A percentile compares a stretch with the other conserved stretches of the same genome.
Evolutionary conservation across 2,888 invertebrate species (phyloP).

Genomic region (Automeris io): DNA sequence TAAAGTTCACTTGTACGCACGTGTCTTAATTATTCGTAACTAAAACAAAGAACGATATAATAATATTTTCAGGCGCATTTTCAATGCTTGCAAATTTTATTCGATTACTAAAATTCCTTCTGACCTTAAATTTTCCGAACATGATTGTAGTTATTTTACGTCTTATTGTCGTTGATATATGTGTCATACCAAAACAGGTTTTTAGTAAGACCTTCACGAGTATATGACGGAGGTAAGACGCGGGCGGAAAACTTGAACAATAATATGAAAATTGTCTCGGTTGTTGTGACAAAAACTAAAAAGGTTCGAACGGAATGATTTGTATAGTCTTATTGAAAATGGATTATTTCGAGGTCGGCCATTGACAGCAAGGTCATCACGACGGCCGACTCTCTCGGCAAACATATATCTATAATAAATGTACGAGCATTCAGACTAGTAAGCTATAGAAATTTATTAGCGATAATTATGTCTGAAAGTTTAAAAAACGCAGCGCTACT

Average conservation of each 20-base stretch:
- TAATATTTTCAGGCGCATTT: no score
- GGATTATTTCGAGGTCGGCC: constrained; percentile 55
- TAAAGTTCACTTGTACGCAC: no score
- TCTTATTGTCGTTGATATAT: neutral
- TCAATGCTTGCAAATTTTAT: no score
- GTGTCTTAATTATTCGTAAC: no score
- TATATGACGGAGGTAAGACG: neutral
- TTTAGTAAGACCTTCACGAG: neutral
- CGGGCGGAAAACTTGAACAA: constrained; percentile 8
- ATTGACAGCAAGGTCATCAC: constrained; percentile 51
- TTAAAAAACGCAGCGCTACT: no score
- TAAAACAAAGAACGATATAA: no score
- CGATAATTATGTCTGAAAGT: no score
- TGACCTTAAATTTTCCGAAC: no score
- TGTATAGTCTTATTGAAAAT: constrained; percentile 49
- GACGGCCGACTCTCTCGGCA: constrained; percentile 1
- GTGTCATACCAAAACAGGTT: neutral
- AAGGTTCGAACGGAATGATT: constrained; percentile 14
- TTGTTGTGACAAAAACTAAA: constrained; percentile 21
- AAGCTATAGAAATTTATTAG: no score
- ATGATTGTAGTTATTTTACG: constrained; percentile 7
- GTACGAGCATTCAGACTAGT: no score
- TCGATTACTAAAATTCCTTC: no score
- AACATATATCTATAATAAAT: constrained; percentile 2
- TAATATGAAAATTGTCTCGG: constrained; percentile 11